These are phyloP conservation scores for Labeo catla DNA, from an alignment of 2,113 vertebrate species.

Conservation along the genomic window DNA sequence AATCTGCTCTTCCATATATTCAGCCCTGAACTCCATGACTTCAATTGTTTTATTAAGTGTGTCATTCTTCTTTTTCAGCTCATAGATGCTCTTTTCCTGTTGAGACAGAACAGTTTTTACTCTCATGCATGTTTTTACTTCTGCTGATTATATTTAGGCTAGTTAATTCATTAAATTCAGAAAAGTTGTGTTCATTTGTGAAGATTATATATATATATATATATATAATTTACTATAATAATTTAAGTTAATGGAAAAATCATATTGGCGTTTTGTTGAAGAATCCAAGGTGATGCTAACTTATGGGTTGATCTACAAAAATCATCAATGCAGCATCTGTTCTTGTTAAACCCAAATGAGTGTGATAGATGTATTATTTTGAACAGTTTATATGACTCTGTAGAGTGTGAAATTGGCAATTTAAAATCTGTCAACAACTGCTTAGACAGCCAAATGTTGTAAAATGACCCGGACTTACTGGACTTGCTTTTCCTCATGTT, in stretches of 20 bases:
- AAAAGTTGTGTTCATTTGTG: too few species aligned
- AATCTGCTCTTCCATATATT: conserved; percentile 83
- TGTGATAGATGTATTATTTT: too few species aligned
- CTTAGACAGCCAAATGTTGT: not conserved
- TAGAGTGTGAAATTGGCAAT: not conserved
- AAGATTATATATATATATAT: too few species aligned
- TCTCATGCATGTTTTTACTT: not conserved
- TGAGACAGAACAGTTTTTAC: not conserved
- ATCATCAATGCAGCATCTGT: too few species aligned
- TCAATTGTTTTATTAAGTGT: conserved; percentile 88
- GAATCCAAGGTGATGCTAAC: too few species aligned
- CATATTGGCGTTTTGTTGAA: too few species aligned
- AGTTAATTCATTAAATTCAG: too few species aligned
- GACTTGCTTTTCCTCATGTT: not conserved
- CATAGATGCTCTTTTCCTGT: conserved; percentile 85
- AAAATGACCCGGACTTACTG: not conserved
- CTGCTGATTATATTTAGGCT: too few species aligned
- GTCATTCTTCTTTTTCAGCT: conserved; percentile 86
- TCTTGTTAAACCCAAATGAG: too few species aligned
- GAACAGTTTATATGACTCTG: not conserved
- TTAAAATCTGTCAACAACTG: not conserved
- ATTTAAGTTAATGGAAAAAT: too few species aligned
- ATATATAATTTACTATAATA: too few species aligned
- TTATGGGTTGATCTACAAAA: too few species aligned
- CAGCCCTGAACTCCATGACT: conserved; percentile 83